Conservation (phyloP, 2,113 vertebrate genomes). For the Cyrtonyx montezumae region DNA sequence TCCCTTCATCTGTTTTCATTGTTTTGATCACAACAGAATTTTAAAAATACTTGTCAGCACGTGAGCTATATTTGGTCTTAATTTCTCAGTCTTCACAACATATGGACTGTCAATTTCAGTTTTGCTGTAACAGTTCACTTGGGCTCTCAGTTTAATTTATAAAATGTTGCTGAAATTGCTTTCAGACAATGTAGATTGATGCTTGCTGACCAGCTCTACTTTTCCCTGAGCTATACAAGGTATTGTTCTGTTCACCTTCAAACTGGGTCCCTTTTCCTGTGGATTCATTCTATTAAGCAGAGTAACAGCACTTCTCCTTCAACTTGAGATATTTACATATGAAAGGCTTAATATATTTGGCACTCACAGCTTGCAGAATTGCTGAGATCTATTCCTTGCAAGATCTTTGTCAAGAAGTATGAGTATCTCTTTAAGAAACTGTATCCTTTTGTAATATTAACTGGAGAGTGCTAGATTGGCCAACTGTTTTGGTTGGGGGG, state of each 20-base stretch:
- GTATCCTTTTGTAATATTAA: neutral
- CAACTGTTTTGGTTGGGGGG: neutral
- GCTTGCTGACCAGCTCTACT: neutral
- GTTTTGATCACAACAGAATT: neutral
- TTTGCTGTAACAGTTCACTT: neutral
- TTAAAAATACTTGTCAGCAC: slow-evolving; percentile 12
- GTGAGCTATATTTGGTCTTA: neutral
- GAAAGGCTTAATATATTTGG: neutral
- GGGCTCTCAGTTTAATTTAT: neutral
- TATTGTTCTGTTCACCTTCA: neutral
- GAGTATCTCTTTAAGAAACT: neutral
- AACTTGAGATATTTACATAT: neutral
- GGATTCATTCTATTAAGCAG: neutral
- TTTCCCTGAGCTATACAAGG: neutral
- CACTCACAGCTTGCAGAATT: neutral
- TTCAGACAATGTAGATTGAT: neutral
- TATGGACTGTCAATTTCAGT: neutral
- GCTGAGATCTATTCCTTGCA: neutral
- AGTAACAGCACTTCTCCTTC: neutral
- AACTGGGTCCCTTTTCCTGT: neutral
- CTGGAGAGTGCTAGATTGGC: neutral
- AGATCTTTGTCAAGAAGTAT: neutral
- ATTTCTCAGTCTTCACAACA: neutral
- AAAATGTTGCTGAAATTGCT: neutral
- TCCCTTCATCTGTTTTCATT: neutral